phyloP scores from a whole-genome alignment of 2,797 vertebrate species.

The Naso thynnoides region DNA sequence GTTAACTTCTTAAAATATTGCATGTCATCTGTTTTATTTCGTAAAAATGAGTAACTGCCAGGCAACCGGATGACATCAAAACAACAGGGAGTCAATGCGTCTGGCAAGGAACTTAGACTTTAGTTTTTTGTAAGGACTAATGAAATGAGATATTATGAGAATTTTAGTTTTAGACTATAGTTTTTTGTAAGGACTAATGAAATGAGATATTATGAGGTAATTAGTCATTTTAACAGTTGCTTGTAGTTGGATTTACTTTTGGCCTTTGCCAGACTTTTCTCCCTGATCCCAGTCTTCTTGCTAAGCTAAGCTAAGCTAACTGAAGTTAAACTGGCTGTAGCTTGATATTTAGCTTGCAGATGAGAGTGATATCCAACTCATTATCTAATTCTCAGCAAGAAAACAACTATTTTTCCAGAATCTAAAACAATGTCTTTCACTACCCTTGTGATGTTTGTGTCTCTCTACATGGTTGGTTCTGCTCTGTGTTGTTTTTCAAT shows the following conservation, averaged over 20 bases:
- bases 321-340: no score
- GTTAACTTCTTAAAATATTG: not conserved
- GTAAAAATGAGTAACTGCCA: no score
- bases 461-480: not conserved
- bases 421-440: not conserved
- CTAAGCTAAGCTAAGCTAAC: not conserved
- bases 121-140: not conserved
- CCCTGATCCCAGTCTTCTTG: not conserved
- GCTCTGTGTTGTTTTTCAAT: not conserved
- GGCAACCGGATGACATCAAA: no score
- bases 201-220: not conserved
- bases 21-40: not conserved
- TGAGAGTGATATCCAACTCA: not conserved
- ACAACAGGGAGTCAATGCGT: no score
- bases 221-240: not conserved
- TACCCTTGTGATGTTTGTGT: not conserved
- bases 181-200: not conserved
- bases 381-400: not conserved
- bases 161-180: no score
- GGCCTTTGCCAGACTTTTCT: not conserved
- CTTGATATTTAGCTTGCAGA: not conserved
- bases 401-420: not conserved
- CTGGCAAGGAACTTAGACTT: no score
- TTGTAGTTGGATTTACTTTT: not conserved
- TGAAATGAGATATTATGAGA: not conserved